phyloP scores from a whole-genome alignment of 2,888 invertebrate genomes.

The Eilema griseolum region DNA sequence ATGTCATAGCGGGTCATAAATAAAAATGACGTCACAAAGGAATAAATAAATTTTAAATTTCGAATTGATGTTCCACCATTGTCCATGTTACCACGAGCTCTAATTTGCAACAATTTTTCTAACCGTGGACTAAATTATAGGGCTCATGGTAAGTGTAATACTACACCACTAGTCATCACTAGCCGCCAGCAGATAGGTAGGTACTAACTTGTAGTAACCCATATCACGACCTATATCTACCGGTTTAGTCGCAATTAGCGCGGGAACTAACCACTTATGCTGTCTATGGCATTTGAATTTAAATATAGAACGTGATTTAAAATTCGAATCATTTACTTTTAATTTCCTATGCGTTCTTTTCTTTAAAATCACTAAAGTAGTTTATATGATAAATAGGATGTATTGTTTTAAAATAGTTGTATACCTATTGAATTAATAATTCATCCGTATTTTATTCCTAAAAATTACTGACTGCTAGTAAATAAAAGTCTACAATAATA shows the following conservation, averaged over 20 bases:
- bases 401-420: too few species aligned
- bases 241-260: constrained; percentile 26
- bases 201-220: constrained; percentile 33
- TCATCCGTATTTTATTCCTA: too few species aligned
- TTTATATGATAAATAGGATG: background rate
- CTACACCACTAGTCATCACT: constrained; percentile 21
- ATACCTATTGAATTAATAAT: too few species aligned
- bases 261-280: constrained; percentile 30
- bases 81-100: too few species aligned
- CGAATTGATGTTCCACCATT: background rate
- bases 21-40: background rate
- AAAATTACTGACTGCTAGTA: too few species aligned
- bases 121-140: constrained; percentile 7
- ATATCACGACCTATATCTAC: constrained; percentile 25
- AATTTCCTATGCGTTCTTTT: background rate
- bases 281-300: constrained; percentile 7
- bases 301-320: constrained; percentile 11
- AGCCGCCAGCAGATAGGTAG: too few species aligned
- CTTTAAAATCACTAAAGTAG: background rate
- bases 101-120: constrained; percentile 10
- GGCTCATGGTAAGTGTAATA: constrained; percentile 24
- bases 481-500: too few species aligned
- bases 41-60: background rate
- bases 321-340: background rate
- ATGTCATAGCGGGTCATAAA: background rate